Percentiles rank a stretch among this genome's conserved stretches.
Evolutionary conservation across 2,113 vertebrate species (phyloP).

Genomic region (Pitta sordida): DNA sequence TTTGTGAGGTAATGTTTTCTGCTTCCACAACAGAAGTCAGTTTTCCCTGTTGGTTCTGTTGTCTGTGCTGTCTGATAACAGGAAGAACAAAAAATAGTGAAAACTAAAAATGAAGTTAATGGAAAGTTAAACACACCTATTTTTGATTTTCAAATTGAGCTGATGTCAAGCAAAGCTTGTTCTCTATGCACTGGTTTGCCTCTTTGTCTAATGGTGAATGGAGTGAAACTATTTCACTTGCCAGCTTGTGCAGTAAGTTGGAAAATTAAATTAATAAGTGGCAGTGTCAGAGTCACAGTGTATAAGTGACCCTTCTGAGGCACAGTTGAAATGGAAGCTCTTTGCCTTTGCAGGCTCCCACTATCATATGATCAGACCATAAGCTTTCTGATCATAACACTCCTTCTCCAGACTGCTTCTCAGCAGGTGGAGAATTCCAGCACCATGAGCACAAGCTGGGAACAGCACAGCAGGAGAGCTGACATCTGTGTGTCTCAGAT

Average conservation of each 20-base stretch:
- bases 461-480: neutral
- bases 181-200: neutral
- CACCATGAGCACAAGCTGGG: neutral
- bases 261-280: neutral
- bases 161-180: neutral
- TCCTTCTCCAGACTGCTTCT: neutral
- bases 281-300: neutral
- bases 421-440: neutral
- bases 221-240: neutral
- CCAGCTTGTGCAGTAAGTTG: neutral
- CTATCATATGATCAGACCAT: neutral
- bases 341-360: neutral
- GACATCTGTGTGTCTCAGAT: neutral
- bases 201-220: neutral
- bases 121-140: neutral
- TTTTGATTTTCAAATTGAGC: neutral
- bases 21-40: neutral
- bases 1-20: neutral
- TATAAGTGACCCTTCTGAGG: neutral
- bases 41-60: neutral
- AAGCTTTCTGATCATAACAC: neutral
- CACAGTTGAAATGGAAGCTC: accelerated
- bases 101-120: constrained; percentile 1
- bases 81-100: neutral
- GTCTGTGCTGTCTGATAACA: neutral